Conservation (phyloP, 2,888 invertebrate genomes). For the Drosophila multiciliata region DNA sequence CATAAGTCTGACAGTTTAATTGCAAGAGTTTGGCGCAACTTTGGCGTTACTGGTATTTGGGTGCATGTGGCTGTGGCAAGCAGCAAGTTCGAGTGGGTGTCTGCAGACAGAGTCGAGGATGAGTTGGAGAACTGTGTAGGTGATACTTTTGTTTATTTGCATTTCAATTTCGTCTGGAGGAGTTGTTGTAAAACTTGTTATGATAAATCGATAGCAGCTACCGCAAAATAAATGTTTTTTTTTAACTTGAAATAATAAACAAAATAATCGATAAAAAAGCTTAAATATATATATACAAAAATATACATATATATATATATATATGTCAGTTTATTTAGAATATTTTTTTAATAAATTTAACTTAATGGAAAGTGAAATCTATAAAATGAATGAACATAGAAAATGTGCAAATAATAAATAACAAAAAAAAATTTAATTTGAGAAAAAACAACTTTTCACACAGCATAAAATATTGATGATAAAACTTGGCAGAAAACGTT, state of each 20-base stretch:
- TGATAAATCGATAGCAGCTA: constrained; percentile 14
- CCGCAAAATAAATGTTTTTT: constrained; percentile 1
- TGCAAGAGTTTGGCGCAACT: constrained; percentile 75
- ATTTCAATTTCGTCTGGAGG: constrained; percentile 42
- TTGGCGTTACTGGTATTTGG: constrained; percentile 27
- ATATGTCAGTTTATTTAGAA: background rate
- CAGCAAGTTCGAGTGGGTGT: constrained; percentile 8
- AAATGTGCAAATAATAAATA: background rate
- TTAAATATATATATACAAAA: background rate
- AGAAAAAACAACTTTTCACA: background rate
- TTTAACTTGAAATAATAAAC: background rate
- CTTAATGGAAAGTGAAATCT: background rate
- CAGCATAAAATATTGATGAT: background rate
- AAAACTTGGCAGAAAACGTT: background rate
- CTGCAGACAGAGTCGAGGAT: background rate
- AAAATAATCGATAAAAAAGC: constrained; percentile 3
- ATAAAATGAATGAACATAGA: background rate
- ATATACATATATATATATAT: background rate
- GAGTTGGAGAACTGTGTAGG: constrained; percentile 3
- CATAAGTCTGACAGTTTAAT: constrained; percentile 82
- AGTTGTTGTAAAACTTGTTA: constrained; percentile 1
- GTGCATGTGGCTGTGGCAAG: constrained; percentile 9
- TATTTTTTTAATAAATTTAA: background rate
- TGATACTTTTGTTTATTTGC: constrained; percentile 62
- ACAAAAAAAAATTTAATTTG: background rate